A percentile compares a stretch with the other conserved stretches of the same genome.
phyloP scores from a whole-genome alignment of 64 coral and sea anemone genomes.

The Montipora sp. region DNA sequence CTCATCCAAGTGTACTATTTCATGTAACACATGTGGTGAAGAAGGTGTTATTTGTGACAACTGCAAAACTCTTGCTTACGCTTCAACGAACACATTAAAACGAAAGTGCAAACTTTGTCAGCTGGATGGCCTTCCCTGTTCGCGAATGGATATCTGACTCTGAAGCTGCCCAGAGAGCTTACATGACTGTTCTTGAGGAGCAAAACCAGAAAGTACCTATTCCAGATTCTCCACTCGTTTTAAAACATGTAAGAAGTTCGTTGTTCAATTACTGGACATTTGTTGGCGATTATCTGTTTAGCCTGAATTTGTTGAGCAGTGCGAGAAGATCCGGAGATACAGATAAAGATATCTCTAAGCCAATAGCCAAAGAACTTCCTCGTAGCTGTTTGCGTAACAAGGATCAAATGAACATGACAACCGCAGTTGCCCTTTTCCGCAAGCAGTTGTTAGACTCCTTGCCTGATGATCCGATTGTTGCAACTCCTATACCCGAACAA shows the following conservation, averaged over 20 bases:
- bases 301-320: slow-evolving; percentile 25
- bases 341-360: slow-evolving; percentile 21
- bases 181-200: slow-evolving; percentile 11
- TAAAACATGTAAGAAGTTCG: slow-evolving; percentile 49
- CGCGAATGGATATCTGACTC: slow-evolving; percentile 58
- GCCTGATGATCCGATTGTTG: slow-evolving; percentile 41
- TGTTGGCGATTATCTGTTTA: slow-evolving; percentile 6
- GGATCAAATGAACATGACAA: slow-evolving; percentile 71
- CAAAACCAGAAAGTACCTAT: slow-evolving; percentile 19
- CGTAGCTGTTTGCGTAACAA: slow-evolving; percentile 37
- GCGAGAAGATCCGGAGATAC: slow-evolving; percentile 1
- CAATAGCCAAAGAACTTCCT: slow-evolving; percentile 40
- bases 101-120: slow-evolving; percentile 53
- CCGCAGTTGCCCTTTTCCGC: slow-evolving; percentile 42
- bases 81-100: not conserved
- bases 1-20: not conserved
- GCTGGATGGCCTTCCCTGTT: not conserved
- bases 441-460: not conserved
- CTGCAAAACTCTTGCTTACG: slow-evolving; percentile 17
- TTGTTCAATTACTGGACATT: slow-evolving; percentile 55
- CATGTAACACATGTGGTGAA: slow-evolving; percentile 5
- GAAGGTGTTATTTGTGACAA: slow-evolving; percentile 35
- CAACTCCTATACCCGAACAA: slow-evolving; percentile 32
- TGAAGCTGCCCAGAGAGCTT: slow-evolving; percentile 58
- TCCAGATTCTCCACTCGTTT: slow-evolving; percentile 46